Evolutionary conservation across 2,113 vertebrate species (phyloP).

Genomic region (Clarias macrocephalus): DNA sequence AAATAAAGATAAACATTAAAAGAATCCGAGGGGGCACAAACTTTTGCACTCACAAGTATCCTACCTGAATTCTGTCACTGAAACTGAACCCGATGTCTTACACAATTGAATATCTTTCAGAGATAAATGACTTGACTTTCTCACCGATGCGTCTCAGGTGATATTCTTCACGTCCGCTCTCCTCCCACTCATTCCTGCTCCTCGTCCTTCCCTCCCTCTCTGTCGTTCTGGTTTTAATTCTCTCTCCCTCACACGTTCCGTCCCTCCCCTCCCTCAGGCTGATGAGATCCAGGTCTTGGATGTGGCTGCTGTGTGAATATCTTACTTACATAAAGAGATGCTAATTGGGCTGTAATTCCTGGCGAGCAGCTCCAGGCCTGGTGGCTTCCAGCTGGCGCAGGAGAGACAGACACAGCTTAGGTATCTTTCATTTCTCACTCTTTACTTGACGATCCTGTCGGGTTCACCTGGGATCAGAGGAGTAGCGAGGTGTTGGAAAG

Average conservation of each 20-base stretch:
- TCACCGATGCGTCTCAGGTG: background rate
- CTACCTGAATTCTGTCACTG: background rate
- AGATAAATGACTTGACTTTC: background rate
- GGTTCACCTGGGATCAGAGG: constrained; percentile 60
- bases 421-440: constrained; percentile 45
- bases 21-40: too few species aligned
- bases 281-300: constrained; percentile 37
- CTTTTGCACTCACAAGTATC: background rate
- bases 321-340: constrained; percentile 54
- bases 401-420: constrained; percentile 57
- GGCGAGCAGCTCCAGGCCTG: constrained; percentile 58
- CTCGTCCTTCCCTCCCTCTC: constrained; percentile 43
- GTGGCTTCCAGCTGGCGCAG: constrained; percentile 48
- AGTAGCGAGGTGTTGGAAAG: constrained; percentile 33
- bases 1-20: background rate
- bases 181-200: constrained; percentile 41
- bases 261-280: background rate
- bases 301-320: constrained; percentile 49
- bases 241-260: background rate
- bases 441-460: constrained; percentile 39
- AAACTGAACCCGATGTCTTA: background rate
- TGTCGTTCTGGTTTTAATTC: background rate
- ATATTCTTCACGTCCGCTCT: constrained; percentile 32
- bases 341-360: constrained; percentile 69
- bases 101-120: background rate